Evolutionary conservation across 1,140 invertebrate species (phyloP), one percentile per base, ranked within the genome.

Genomic region (Patella vulgata): DNA sequence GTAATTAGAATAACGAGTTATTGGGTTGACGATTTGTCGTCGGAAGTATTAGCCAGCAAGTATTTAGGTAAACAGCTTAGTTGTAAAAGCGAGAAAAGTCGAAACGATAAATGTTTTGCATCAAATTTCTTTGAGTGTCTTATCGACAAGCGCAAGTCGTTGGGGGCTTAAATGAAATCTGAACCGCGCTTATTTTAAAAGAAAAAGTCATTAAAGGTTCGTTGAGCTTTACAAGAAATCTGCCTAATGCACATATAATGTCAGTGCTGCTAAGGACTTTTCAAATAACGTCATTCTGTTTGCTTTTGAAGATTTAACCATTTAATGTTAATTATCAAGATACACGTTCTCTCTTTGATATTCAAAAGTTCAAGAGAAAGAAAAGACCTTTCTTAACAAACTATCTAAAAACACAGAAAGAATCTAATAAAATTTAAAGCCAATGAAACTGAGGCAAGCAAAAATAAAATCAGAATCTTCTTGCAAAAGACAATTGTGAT

Each of bases 81-180:
- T 48, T 48, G 23, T 14, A 28, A 28, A 48, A 48, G 21, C 25
- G 46, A 36, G 33, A 36, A 28, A 48, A 25, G 17, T 23, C n/a
- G n/a, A 4, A 48, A 48, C 14, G 28, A 28, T 48, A 48, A 44
- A 48, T 48, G 28, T 48, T 48, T 48, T n/a, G 46, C 19, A 48
- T 48, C 46, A 25, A 28, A 48, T 48, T 48, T 48, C 46, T 12
- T 17, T 11, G 33, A 48, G 46, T 5, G 9, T 25, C 46, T 28
- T 48, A 48, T 48, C 46, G 46, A 48, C 19, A 8, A 48, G 23
- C 14, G 14, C 23, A 21, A 28, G 25, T 21, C 46, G 14, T 36
- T 48, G n/a, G 23, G n/a, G 21, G 23, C 46, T 48, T 48, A 48
- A 48, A 21, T 48, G 46, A 48, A 48, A 48, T 27, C 28, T 25